Base-by-base conservation (phyloP, 35 echinoderm and acorn worm genomes). In the Anneissia japonica region DNA sequence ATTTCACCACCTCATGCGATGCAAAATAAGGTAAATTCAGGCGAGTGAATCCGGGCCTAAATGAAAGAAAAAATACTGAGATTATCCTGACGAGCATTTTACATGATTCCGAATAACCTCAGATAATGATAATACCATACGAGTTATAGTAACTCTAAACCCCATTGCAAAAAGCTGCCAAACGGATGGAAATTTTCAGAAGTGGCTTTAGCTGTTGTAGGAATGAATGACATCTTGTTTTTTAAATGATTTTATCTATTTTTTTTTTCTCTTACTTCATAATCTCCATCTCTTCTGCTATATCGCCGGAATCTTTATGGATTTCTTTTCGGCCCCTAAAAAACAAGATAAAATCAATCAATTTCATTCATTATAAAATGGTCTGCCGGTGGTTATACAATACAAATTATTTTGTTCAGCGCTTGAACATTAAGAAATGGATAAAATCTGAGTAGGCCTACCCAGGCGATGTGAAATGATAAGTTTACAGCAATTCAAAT, bases 1-100 rank as follows among this genome's bases (percentile, higher is more conserved):
- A 99, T 28, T 93, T 75, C 4, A 93, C 90, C 21, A 93, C 96
- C 43, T 91, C 96, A n/a, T 91, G 83, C 2, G 41, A 86, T 51
- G 91, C 91, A 84, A 99, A 99, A 73, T 82, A 99, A 13, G 96
- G 96, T 29, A 99, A 77, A 51, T 99, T 99, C 17, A 99, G 51
- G 30, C 96, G 46, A 37, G 87, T 86, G 72, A 99, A 99, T 75
- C 96, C 96, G 36, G 96, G 96, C 72, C 96, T 99, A 56, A 37
- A 28, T 29, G 87, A n/a, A 82, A 21, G 17, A 55, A 84, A 74
- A n/a, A n/a, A n/a, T n/a, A 21, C 14, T 12, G 32, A 21, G 13
- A 79, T 79, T 21, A 32, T 33, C 14, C 13, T 16, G 14, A 13
- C 32, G 12, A 13, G 14, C 14, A 79, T 21, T 19, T 79, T 14